Evolutionary conservation across 2,113 vertebrate genomes (phyloP), one percentile per base, ranked within the genome.

Genomic region (Salvator merianae): DNA sequence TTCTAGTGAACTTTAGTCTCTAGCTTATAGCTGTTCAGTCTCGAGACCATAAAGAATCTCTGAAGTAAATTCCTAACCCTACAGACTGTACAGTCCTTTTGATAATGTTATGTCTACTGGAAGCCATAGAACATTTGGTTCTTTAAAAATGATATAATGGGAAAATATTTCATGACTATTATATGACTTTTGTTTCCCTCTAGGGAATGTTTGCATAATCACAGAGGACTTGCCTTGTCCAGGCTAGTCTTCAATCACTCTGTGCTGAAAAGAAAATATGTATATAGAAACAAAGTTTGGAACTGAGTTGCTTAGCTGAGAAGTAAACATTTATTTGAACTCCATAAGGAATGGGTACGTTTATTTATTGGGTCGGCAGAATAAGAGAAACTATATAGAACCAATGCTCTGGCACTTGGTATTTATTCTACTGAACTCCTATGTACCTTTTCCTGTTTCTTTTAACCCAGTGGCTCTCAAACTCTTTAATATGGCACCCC

Each of bases 161-260:
- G 65, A 88, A 90, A 81, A 62, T 84, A 26, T 87, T 88, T 82
- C 26, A 85, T 68, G 74, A n/a, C 74, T 88, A 91, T 86, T 34
- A 91, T 85, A 91, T 71, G 86, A 38, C 26, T 93, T 91, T 93
- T 87, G 71, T 88, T 20, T 36, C 87, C 85, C 90, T 91, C 71
- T 73, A 59, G 86, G 84, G 69, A 90, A 83, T 59, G 76, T 53
- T 81, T 92, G 85, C 84, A 88, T 88, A 93, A 94, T 80, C 72
- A 43, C 0, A 0, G 77, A 82, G 34, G 30, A 86, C 36, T 84
- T 79, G 80, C 38, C 84, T 14, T 90, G 91, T 88, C 91, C 36
- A 79, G 77, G 50, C 89, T 91, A 76, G 86, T 78, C 87, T 86
- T 87, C 81, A 88, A 88, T 79, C 43, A 63, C 59, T 84, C 59